A percentile compares a stretch with the other conserved stretches of the same genome.
These are phyloP conservation scores for Aptenodytes forsteri DNA, from an alignment of 2,113 vertebrate genomes.

Conservation along the genomic window DNA sequence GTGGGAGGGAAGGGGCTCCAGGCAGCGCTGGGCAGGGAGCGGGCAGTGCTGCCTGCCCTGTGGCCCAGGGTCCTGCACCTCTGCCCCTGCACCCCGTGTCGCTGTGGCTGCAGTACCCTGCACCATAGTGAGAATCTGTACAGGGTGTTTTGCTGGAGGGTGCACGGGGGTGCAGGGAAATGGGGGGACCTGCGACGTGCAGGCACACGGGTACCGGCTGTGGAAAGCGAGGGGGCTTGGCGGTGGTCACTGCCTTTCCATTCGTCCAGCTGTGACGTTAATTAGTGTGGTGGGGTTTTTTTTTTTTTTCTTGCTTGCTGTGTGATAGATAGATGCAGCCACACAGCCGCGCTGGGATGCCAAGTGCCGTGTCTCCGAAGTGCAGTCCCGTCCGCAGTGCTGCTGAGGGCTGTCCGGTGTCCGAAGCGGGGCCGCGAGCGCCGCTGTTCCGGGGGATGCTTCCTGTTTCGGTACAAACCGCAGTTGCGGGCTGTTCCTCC, in stretches of 20 bases:
- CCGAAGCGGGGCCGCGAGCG: fast-evolving
- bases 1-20: background rate
- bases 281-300: background rate
- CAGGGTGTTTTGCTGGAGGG: background rate
- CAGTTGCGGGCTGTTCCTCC: background rate
- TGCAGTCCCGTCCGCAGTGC: background rate
- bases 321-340: background rate
- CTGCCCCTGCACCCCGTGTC: background rate
- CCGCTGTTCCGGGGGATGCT: background rate
- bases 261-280: background rate
- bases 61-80: background rate
- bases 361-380: background rate
- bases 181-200: fast-evolving
- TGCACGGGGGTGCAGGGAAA: background rate
- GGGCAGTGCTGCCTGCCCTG: background rate
- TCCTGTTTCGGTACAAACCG: fast-evolving
- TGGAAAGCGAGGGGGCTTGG: background rate
- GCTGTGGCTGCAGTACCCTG: background rate
- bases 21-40: background rate
- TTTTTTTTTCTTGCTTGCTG: background rate
- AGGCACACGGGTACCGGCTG: background rate
- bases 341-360: background rate
- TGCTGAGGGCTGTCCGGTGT: background rate
- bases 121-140: background rate
- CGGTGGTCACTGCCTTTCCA: background rate